Evolutionary conservation across 1,140 invertebrate species (phyloP).

Genomic region (Eciton burchellii): DNA sequence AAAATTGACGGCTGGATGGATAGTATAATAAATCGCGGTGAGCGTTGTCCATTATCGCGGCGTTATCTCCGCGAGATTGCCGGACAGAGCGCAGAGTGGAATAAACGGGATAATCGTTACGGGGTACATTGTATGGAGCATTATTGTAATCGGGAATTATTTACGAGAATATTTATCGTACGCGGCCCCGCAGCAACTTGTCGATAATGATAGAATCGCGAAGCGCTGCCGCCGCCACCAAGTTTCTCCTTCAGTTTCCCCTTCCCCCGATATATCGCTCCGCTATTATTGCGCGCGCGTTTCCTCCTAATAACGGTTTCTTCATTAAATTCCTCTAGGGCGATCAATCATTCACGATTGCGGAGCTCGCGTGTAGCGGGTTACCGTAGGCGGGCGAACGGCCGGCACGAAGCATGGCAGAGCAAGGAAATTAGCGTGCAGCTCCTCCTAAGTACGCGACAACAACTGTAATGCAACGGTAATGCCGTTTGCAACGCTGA

Average conservation of each 20-base stretch:
- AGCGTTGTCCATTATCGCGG: constrained; percentile 29
- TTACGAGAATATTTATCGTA: not conserved
- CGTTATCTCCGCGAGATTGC: constrained; percentile 27
- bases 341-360: constrained; percentile 57
- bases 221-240: not conserved
- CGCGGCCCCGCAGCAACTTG: no score
- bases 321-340: constrained; percentile 39
- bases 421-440: constrained; percentile 47
- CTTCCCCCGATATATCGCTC: not conserved
- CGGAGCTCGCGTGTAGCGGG: not conserved
- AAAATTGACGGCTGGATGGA: constrained; percentile 52
- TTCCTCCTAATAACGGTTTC: constrained; percentile 23
- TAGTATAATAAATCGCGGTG: constrained; percentile 52
- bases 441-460: constrained; percentile 24
- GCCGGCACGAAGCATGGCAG: constrained; percentile 21
- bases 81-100: not conserved
- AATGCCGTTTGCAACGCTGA: no score
- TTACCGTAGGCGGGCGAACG: not conserved
- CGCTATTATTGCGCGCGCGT: constrained; percentile 24
- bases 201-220: not conserved
- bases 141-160: constrained; percentile 3
- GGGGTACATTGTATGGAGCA: not conserved
- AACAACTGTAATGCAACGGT: no score
- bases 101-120: not conserved
- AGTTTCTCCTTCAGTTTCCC: constrained; percentile 8